A percentile compares a stretch with the other conserved stretches of the same genome.
phyloP scores from a whole-genome alignment of 1,140 invertebrate genomes.

The Panonychus citri region DNA sequence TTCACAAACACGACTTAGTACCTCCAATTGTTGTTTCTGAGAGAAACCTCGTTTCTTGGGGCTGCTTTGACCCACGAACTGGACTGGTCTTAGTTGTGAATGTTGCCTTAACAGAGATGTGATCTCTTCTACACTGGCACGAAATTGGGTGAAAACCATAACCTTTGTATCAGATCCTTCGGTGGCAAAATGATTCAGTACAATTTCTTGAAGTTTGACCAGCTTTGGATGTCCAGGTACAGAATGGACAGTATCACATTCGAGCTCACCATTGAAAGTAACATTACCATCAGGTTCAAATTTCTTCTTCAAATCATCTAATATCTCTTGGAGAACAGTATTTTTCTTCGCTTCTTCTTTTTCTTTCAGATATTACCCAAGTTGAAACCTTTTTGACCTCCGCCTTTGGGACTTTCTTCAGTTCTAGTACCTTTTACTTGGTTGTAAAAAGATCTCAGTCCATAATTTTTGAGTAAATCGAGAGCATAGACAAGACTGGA shows the following conservation, averaged over 20 bases:
- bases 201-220: constrained; percentile 44
- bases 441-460: no score
- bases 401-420: no score
- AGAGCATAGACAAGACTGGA: background rate
- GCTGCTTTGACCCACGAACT: background rate
- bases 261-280: no score
- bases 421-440: no score
- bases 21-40: constrained; percentile 42
- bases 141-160: constrained; percentile 42
- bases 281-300: constrained; percentile 2
- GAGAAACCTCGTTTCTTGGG: constrained; percentile 24
- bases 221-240: constrained; percentile 55
- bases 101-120: constrained; percentile 35
- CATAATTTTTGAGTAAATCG: background rate
- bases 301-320: constrained; percentile 7
- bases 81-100: background rate
- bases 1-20: constrained; percentile 44
- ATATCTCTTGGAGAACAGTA: constrained; percentile 14
- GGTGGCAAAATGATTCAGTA: constrained; percentile 47
- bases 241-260: background rate
- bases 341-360: constrained; percentile 38
- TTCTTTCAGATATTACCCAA: constrained; percentile 22
- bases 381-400: no score
- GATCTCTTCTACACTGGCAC: constrained; percentile 69
- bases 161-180: constrained; percentile 21